phyloP scores from a whole-genome alignment of 92 coral and sea anemone genomes.

The Phenganax marumi region DNA sequence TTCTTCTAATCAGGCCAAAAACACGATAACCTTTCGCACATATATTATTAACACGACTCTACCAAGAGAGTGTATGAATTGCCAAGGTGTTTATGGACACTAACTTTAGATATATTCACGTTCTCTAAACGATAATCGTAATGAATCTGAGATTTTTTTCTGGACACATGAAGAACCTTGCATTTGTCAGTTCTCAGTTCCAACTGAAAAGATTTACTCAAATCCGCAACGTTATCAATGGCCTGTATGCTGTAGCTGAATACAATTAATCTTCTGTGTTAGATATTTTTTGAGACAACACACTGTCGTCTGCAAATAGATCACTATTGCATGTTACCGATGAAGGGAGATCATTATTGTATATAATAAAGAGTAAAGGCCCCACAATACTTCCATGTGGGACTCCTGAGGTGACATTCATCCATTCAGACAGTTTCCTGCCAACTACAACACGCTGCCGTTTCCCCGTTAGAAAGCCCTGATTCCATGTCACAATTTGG shows the following conservation, averaged over 20 bases:
- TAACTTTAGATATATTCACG: conserved; percentile 31
- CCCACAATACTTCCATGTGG: conserved; percentile 50
- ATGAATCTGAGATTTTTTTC: conserved; percentile 26
- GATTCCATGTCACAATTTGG: conserved; percentile 30
- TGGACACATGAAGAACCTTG: conserved; percentile 36
- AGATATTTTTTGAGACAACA: conserved; percentile 29
- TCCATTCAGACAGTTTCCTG: conserved; percentile 40
- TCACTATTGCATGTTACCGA: conserved; percentile 38
- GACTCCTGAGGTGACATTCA: conserved; percentile 45
- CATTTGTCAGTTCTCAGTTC: conserved; percentile 40
- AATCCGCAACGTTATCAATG: conserved; percentile 9
- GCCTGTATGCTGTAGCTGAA: conserved; percentile 32
- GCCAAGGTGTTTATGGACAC: conserved; percentile 9
- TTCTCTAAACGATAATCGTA: conserved; percentile 31
- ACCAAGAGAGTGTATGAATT: conserved; percentile 15
- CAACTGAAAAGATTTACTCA: conserved; percentile 27
- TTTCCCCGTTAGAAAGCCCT: not conserved
- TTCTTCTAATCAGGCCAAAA: conserved; percentile 44
- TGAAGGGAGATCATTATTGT: conserved; percentile 50
- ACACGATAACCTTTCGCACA: conserved; percentile 50
- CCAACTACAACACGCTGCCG: conserved; percentile 53
- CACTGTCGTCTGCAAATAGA: conserved; percentile 62
- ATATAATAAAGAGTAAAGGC: conserved; percentile 45
- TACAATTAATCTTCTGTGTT: conserved; percentile 22
- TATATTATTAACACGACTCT: not conserved